phyloP scores from a whole-genome alignment of 2,888 invertebrate genomes.

The Molorchus minor region DNA sequence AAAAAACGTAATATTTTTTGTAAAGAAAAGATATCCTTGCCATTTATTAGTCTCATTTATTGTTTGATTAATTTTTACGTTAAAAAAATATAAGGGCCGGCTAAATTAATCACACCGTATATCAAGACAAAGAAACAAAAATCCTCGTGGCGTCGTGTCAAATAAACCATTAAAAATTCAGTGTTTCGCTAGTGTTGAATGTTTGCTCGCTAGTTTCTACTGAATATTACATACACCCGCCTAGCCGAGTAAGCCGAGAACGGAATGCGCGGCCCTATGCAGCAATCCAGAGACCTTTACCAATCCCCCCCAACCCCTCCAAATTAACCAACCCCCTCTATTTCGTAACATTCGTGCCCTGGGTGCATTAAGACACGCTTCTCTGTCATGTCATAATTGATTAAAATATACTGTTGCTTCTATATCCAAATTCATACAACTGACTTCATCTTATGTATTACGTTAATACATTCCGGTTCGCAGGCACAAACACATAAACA shows the following conservation, averaged over 20 bases:
- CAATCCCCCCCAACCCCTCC: constrained; percentile 34
- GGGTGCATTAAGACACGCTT: constrained; percentile 47
- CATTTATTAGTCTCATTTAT: too few species aligned
- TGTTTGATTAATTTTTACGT: too few species aligned
- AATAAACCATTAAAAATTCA: constrained; percentile 54
- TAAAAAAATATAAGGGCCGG: too few species aligned
- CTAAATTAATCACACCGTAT: too few species aligned
- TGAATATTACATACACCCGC: constrained; percentile 50
- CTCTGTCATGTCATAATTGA: constrained; percentile 49
- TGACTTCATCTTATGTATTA: constrained; percentile 29
- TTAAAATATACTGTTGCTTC: constrained; percentile 47
- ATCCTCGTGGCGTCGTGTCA: too few species aligned
- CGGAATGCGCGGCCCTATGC: constrained; percentile 41
- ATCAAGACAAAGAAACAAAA: too few species aligned
- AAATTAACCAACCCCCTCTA: constrained; percentile 41
- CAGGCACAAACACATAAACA: constrained; percentile 17
- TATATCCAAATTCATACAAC: constrained; percentile 32
- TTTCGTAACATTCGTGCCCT: constrained; percentile 36
- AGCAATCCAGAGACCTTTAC: constrained; percentile 34
- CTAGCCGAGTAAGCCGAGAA: constrained; percentile 38
- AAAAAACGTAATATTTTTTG: too few species aligned
- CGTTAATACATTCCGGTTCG: constrained; percentile 32
- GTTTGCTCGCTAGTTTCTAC: constrained; percentile 48
- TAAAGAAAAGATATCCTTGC: too few species aligned
- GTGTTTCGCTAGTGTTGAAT: constrained; percentile 48